Evolutionary conservation across 64 coral and sea anemone genomes (phyloP), one percentile per base, ranked within the genome.

Genomic region (Anthopleura sola): DNA sequence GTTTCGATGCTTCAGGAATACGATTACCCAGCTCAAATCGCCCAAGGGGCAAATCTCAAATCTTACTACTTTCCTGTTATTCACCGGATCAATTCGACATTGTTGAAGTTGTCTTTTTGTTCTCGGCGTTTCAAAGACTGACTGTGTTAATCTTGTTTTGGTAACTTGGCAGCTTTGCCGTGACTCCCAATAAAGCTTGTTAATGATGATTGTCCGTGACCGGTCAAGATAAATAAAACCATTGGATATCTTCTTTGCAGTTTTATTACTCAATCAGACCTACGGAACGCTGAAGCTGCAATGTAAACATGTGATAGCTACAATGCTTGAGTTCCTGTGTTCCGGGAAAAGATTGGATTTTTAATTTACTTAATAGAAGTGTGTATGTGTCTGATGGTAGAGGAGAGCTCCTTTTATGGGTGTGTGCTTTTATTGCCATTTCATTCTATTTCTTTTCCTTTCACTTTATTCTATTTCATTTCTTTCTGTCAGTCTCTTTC

Each of bases 301-400:
- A 26, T n/a, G 58, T 28, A 62, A 62, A 62, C 58, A 62, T 26
- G n/a, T 10, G 58, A 62, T 62, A 62, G 58, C 50, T 53, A 53
- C n/a, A n/a, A n/a, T n/a, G 50, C 50, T 62, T 62, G n/a, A 62
- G 58, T 62, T 62, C 58, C 58, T n/a, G 58, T 62, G 58, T 62
- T 62, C 58, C 58, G 58, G 1, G 21, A 23, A n/a, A n/a, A 26
- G 58, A 62, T 62, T 62, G 23, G n/a, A 62, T 62, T 62, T 26
- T 11, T 62, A 26, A 62, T 62, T 53, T 23, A 62, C 58, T 62
- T 56, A 11, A 24, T 60, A 62, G 21, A n/a, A 62, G 58, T 26
- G n/a, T 9, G 50, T 6, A 14, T 15, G 7, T 62, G 16, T 56
- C 55, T 56, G 55, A 20, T 56, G 14, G 40, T 44, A 44, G 40